Percentiles rank a stretch among this genome's conserved stretches.
Conservation (phyloP, 2,888 invertebrate species). For the Lacanobia oleracea region DNA sequence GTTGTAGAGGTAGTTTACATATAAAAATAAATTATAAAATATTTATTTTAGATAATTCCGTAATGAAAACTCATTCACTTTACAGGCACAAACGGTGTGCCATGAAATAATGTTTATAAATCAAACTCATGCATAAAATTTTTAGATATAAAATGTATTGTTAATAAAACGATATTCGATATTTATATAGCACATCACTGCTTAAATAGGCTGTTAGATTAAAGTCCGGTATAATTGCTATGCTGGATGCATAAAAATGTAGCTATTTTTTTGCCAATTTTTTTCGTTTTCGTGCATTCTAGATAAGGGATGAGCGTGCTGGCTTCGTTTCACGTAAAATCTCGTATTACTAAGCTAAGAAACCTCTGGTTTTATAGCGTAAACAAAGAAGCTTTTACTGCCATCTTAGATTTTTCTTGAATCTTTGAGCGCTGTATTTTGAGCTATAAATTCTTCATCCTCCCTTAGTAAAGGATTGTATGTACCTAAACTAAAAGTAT, state of each 20-base stretch:
- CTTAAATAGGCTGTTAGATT: not conserved
- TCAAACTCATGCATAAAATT: not conserved
- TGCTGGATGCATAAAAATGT: not conserved
- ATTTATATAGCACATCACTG: not conserved
- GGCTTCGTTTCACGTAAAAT: conserved; percentile 25
- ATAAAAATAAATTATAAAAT: too few species aligned
- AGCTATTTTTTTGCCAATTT: conserved; percentile 21
- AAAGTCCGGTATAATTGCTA: conserved; percentile 2
- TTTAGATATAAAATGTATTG: conserved; percentile 4
- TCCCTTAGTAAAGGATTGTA: not conserved
- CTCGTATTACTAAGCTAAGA: conserved; percentile 21
- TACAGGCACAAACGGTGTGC: too few species aligned
- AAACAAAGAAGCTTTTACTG: conserved; percentile 46
- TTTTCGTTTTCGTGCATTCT: conserved; percentile 3
- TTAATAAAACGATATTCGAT: conserved; percentile 2
- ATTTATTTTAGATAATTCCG: too few species aligned
- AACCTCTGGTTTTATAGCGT: conserved; percentile 33
- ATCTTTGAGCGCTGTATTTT: conserved; percentile 32
- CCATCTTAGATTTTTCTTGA: conserved; percentile 35
- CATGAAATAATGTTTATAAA: not conserved
- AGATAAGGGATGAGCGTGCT: conserved; percentile 13
- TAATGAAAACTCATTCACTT: too few species aligned
- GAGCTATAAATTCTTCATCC: conserved; percentile 39
- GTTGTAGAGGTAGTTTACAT: too few species aligned
- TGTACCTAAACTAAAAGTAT: not conserved